Base-by-base conservation (phyloP, 1,140 invertebrate genomes). In the Kradibia gibbosae region DNA sequence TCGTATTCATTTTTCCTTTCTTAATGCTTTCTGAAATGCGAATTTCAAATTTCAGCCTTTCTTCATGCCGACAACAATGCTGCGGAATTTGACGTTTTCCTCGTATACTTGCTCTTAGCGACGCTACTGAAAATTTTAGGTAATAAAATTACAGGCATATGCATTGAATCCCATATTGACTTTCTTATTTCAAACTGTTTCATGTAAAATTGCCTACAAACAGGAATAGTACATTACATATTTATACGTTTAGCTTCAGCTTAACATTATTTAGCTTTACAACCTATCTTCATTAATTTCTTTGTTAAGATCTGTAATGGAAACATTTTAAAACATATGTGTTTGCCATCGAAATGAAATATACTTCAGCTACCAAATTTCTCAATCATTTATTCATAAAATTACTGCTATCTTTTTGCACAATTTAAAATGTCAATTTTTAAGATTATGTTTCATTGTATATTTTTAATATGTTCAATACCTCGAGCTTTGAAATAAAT, bases 191-290 rank as follows among this genome's bases (percentile, higher is more conserved):
- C n/a, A 67, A 25, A 39, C 20, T 22, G 11, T 67, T 67, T n/a
- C 62, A n/a, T 39, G 34, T 36, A 39, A 39, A 36, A n/a, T 39
- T 15, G 34, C 2, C 1, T 67, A 15, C 28, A 67, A 67, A 39
- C 34, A 34, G 62, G 20, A 34, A n/a, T 15, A 39, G 62, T 67
- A n/a, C 36, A 67, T 67, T 67, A 67, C 62, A 67, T 36, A n/a
- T 36, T n/a, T 4, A 39, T 39, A 4, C 62, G 17, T 67, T 34
- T 67, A 39, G 39, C 39, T 65, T 67, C 39, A 67, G 39, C 62
- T 20, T 53, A 3, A 53, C 50, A 17, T 11, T 34, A 10, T 28
- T 39, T 67, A 39, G 34, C 20, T n/a, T 39, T 67, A 39, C 34
- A 8, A 22, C 39, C 8, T 39, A 67, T n/a, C 62, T n/a, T 8